These are phyloP conservation scores for Butorides virescens DNA, from an alignment of 2,113 vertebrate species.

Conservation along the genomic window DNA sequence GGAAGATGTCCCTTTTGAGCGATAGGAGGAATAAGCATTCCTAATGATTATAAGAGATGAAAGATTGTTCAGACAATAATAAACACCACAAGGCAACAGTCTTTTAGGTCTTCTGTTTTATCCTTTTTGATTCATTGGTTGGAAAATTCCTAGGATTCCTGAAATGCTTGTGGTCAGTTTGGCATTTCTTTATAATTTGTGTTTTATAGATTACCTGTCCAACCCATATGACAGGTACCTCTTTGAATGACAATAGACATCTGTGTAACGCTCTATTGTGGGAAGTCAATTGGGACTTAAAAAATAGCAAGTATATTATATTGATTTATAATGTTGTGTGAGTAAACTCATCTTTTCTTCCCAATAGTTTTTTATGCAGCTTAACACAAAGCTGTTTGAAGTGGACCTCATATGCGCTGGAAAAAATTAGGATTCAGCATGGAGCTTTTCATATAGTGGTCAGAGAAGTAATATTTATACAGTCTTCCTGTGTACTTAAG, in stretches of 20 bases:
- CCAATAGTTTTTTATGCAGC: background rate
- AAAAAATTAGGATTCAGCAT: background rate
- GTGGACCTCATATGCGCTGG: background rate
- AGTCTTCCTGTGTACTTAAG: background rate
- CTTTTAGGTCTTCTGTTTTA: background rate
- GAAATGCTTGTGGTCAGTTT: conserved; percentile 52
- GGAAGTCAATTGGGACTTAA: background rate
- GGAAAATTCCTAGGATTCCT: conserved; percentile 54
- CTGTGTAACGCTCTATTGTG: background rate
- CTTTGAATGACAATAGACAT: background rate
- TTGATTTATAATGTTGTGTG: background rate
- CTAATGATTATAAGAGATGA: background rate
- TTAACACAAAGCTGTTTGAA: background rate
- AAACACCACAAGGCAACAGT: background rate
- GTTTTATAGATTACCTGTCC: background rate
- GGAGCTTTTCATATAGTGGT: background rate
- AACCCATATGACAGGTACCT: background rate
- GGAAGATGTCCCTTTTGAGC: background rate
- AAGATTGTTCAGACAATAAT: background rate
- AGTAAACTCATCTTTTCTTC: background rate
- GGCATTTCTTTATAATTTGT: conserved; percentile 57
- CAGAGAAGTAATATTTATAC: background rate
- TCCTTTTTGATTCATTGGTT: conserved; percentile 7
- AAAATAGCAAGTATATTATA: background rate
- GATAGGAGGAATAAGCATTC: background rate